Evolutionary conservation across 2,113 vertebrate species (phyloP), one percentile per base, ranked within the genome.

Genomic region (Rhadina sibilatrix): DNA sequence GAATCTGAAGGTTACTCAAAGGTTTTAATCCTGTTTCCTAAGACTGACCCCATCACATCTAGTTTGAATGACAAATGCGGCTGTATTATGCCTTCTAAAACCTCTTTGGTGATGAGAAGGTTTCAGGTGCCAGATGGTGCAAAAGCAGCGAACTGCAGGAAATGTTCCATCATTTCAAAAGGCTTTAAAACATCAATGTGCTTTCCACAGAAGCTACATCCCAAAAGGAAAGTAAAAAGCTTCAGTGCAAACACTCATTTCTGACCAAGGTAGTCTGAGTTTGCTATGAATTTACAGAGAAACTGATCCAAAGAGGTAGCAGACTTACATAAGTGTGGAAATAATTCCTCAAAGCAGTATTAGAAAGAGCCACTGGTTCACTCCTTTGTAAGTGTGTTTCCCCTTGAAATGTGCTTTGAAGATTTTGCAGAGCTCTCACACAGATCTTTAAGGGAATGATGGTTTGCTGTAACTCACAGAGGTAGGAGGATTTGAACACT

Each of bases 401-500:
- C 54, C 56, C 76, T 90, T 86, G 83, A 95, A 90, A 88, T 10
- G 42, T 65, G 50, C 88, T 96, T 95, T 94, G 93, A 96, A 90
- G 83, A n/a, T 78, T 88, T 68, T 57, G 79, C 83, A 90, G 86
- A 87, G 65, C 71, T 71, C 83, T 90, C 69, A 9, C 42, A 44
- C 2, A 6, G 83, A 35, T 76, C 71, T 92, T 93, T 83, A 74
- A 94, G 80, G 88, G 78, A 80, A 83, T 1, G 33, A 33, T 10
- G 46, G 44, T 74, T 94, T 81, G 68, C 68, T 83, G 76, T 0
- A 0, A 87, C 65, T 78, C 96, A 80, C 57, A 74, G 80, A 81
- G 35, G 46, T 3, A 52, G 61, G 6, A 56, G 75, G 38, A 65
- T 69, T 53, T 60, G 22, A 92, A 60, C 85, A 86, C 64, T 56